Base-by-base conservation (phyloP, 1,140 invertebrate species). In the Ganaspis sp. region DNA sequence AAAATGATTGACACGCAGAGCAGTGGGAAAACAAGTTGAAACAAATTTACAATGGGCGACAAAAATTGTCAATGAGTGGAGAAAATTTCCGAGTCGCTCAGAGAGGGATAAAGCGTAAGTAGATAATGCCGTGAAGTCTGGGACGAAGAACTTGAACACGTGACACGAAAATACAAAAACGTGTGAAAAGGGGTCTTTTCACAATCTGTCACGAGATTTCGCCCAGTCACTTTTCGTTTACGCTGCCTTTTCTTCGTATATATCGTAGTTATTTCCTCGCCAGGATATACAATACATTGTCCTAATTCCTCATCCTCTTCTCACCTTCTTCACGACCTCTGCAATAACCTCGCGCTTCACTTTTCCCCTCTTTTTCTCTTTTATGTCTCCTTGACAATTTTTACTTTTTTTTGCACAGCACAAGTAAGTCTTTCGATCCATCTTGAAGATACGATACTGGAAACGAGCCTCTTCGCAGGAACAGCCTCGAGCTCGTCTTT, bases 201-300 rank as follows among this genome's bases (percentile, higher is more conserved):
- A 64, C 26, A 64, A 64, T 64, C 23, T 64, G 58, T 64, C 58
- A 64, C 58, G 23, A 26, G 58, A 64, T 64, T 64, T 64, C 1
- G 58, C 26, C 12, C 58, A 26, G 58, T 64, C 58, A 64, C 58
- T 64, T 64, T 64, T 29, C 58, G 23, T 29, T 64, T 26, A 29
- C 58, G 15, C 26, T 64, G 58, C 23, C 58, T 64, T 64, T 64
- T 64, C 12, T 64, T 29, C 11, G 9, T 29, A 8, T 64, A 64
- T 64, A 1, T 15, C 11, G 6, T 26, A 64, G 58, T 64, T 64
- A 64, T 64, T 64, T 64, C 12, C 26, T 34, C 26, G 11, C 58
- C 23, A 29, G 58, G 23, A 64, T 64, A 64, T 64, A 64, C 58
- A 64, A 64, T 64, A 64, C 11, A 64, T 64, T 64, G 58, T 64